Percentiles rank a stretch among this genome's conserved stretches.
These are phyloP conservation scores for Macroglossus sobrinus DNA, from an alignment of 2,113 vertebrate species.

Conservation along the genomic window DNA sequence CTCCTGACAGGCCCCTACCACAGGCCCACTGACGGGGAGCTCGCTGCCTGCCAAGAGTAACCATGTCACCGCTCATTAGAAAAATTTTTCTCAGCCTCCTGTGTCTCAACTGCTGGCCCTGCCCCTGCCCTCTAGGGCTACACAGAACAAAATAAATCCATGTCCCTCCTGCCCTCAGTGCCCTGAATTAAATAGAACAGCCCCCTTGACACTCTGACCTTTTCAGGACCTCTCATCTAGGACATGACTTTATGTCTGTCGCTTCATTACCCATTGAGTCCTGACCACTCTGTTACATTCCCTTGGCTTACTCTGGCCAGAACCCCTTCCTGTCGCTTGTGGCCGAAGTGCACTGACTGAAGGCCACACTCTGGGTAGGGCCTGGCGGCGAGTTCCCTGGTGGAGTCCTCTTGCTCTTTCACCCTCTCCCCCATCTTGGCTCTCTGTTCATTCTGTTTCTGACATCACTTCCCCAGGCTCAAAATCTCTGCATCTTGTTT, in stretches of 20 bases:
- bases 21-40: not conserved
- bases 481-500: slow-evolving; percentile 56
- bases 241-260: not conserved
- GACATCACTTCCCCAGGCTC: slow-evolving; percentile 52
- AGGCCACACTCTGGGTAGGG: not conserved
- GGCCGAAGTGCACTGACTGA: not conserved
- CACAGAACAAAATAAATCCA: not conserved
- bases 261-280: accelerated
- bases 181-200: not conserved
- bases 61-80: not conserved
- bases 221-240: not conserved
- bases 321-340: not conserved
- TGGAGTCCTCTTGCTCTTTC: not conserved
- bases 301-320: not conserved
- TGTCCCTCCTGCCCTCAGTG: not conserved
- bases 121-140: not conserved
- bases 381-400: not conserved
- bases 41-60: not conserved
- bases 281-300: not conserved
- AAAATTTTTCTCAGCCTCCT: not conserved
- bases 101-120: not conserved
- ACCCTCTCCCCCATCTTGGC: not conserved
- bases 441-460: slow-evolving; percentile 28
- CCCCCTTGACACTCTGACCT: not conserved
- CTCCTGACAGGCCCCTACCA: not conserved